These are phyloP conservation scores for Resseliella maxima DNA, from an alignment of 2,888 invertebrate species.

Conservation along the genomic window DNA sequence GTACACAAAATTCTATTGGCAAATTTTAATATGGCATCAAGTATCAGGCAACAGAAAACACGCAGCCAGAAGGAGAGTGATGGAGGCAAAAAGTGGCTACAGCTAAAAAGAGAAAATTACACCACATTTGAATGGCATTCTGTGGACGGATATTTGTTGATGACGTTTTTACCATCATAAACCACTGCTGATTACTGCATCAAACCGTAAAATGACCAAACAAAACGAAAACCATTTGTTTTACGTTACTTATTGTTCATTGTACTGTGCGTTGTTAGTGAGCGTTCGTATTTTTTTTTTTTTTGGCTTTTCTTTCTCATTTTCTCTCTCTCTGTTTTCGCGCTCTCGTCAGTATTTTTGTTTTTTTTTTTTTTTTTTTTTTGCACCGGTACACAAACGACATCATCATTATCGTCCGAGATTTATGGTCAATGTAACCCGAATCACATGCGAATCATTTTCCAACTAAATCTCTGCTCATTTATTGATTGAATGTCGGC, in stretches of 20 bases:
- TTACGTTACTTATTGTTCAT: background rate
- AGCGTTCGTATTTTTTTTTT: background rate
- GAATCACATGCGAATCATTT: conserved; percentile 4
- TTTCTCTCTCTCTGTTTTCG: background rate
- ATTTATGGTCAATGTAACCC: conserved; percentile 24
- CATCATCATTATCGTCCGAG: conserved; percentile 43
- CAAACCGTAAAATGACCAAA: conserved; percentile 5
- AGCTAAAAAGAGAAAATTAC: conserved; percentile 37
- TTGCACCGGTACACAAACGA: conserved; percentile 10
- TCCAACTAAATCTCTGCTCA: conserved; percentile 10
- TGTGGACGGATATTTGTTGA: background rate
- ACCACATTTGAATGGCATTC: conserved; percentile 38
- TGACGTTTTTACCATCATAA: conserved; percentile 36
- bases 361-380: background rate
- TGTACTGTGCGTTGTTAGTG: background rate
- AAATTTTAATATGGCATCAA: conserved; percentile 41
- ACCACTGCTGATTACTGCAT: conserved; percentile 33
- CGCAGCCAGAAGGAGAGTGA: no score
- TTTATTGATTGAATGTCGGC: background rate
- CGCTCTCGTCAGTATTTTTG: background rate
- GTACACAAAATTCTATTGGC: background rate
- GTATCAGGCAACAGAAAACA: no score
- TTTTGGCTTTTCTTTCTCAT: background rate
- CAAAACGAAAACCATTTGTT: conserved; percentile 43
- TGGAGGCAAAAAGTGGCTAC: background rate